Conservation (phyloP, 2,888 invertebrate genomes). For the Miltochrista miniata region DNA sequence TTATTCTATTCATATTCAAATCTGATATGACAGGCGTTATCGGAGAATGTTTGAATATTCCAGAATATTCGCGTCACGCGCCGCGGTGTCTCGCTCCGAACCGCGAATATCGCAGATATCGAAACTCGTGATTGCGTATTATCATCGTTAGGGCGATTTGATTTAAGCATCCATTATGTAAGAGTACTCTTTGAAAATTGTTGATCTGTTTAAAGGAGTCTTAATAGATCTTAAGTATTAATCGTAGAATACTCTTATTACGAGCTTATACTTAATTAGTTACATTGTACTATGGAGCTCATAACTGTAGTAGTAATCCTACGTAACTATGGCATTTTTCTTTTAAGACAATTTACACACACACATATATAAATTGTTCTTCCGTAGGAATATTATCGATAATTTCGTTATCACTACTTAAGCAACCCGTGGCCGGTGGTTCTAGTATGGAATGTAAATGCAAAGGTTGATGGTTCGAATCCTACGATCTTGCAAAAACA, state of each 20-base stretch:
- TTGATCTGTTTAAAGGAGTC: conserved; percentile 17
- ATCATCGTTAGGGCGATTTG: conserved; percentile 51
- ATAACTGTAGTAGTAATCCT: too few relatives aligned
- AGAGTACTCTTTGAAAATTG: conserved; percentile 22
- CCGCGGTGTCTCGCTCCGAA: conserved; percentile 44
- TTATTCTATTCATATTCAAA: conserved; percentile 81
- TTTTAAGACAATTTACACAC: too few relatives aligned
- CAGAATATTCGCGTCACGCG: conserved; percentile 68
- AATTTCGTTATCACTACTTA: too few relatives aligned
- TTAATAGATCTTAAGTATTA: neutral
- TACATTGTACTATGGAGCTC: too few relatives aligned
- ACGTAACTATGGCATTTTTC: too few relatives aligned
- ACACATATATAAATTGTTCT: too few relatives aligned
- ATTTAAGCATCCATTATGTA: conserved; percentile 39
- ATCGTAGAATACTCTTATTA: neutral
- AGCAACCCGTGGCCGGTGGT: too few relatives aligned
- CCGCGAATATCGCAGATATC: conserved; percentile 59
- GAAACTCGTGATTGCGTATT: conserved; percentile 70
- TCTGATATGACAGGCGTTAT: conserved; percentile 73
- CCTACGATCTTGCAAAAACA: too few relatives aligned
- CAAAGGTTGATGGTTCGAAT: too few relatives aligned
- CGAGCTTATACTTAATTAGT: neutral
- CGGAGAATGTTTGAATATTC: conserved; percentile 35
- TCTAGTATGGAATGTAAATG: too few relatives aligned
- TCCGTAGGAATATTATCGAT: too few relatives aligned